phyloP scores from a whole-genome alignment of 2,888 invertebrate species.

The Entomobrya multifasciata region DNA sequence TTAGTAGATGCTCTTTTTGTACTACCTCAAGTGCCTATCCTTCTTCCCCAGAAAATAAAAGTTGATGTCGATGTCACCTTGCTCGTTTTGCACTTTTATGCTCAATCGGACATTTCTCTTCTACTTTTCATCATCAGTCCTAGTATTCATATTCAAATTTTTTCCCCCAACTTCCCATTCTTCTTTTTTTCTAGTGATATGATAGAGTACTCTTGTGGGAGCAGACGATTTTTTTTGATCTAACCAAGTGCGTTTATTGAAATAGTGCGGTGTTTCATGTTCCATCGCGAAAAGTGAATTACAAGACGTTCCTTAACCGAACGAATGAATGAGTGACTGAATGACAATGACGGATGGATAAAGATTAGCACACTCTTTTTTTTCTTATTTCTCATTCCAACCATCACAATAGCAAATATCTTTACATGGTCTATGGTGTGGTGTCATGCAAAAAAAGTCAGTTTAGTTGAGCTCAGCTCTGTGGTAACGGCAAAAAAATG shows the following conservation, averaged over 20 bases:
- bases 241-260: background rate
- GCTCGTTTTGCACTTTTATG: constrained; percentile 55
- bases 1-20: no score
- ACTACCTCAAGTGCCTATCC: no score
- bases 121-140: constrained; percentile 50
- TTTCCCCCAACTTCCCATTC: background rate
- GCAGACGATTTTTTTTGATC: background rate
- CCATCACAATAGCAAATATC: constrained; percentile 28
- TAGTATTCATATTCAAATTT: constrained; percentile 66
- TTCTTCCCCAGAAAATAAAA: no score
- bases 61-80: background rate
- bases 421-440: no score
- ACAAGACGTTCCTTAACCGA: no score
- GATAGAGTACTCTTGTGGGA: constrained; percentile 19
- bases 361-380: constrained; percentile 36
- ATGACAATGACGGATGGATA: constrained; percentile 47
- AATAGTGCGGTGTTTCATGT: background rate
- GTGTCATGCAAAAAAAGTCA: background rate
- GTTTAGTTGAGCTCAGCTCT: no score
- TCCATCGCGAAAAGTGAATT: background rate
- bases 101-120: constrained; percentile 51
- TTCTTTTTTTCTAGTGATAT: background rate
- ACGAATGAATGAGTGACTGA: background rate
- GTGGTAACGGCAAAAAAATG: background rate
- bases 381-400: constrained; percentile 10